These are phyloP conservation scores for Sussaba pulchella DNA, from an alignment of 2,888 invertebrate species.

Conservation along the genomic window DNA sequence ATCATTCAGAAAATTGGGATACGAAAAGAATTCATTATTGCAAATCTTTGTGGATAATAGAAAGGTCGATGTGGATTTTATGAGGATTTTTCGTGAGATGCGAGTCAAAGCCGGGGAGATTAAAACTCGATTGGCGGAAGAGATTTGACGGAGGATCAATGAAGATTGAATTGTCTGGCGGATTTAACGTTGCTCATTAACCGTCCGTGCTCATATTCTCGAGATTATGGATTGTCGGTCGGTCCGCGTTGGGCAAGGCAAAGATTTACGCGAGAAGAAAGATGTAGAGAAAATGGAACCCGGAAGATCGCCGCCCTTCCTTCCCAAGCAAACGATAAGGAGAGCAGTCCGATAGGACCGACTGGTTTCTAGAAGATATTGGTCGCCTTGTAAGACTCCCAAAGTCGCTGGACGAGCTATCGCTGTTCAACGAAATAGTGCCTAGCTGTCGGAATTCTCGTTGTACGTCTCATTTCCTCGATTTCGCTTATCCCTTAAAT, in stretches of 20 bases:
- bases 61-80: too few species aligned
- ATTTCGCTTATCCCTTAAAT: constrained; percentile 6
- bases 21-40: too few species aligned
- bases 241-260: constrained; percentile 32
- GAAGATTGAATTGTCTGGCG: constrained; percentile 37
- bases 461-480: constrained; percentile 25
- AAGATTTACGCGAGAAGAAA: constrained; percentile 1
- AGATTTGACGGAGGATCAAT: background rate
- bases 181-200: constrained; percentile 51
- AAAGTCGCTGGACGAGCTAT: background rate
- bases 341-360: constrained; percentile 15
- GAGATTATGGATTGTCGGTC: constrained; percentile 62
- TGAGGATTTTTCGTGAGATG: too few species aligned
- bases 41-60: too few species aligned
- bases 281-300: background rate
- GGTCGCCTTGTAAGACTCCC: background rate
- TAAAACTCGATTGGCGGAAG: constrained; percentile 47
- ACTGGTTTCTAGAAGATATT: constrained; percentile 21
- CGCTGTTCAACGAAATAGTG: constrained; percentile 2
- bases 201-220: constrained; percentile 48
- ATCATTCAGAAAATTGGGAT: too few species aligned
- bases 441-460: background rate
- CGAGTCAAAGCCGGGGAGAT: background rate
- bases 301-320: too few species aligned
- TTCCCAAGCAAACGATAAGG: constrained; percentile 43